phyloP scores from a whole-genome alignment of 2,888 invertebrate genomes.

The Phengaris arion region DNA sequence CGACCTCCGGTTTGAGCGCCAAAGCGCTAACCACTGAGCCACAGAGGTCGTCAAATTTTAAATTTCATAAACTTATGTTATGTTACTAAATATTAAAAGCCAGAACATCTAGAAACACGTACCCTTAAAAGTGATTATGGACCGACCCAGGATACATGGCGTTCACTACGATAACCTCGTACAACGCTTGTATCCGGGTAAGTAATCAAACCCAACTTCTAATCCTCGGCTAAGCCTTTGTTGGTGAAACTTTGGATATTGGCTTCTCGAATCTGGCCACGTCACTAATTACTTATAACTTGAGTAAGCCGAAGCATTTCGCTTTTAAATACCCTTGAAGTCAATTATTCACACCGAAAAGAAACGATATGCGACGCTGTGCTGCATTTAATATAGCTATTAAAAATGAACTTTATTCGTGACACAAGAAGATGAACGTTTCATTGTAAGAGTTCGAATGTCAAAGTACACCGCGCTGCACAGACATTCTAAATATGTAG shows the following conservation, averaged over 20 bases:
- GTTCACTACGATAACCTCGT: background rate
- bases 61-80: background rate
- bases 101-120: background rate
- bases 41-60: too few species aligned
- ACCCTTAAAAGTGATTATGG: too few species aligned
- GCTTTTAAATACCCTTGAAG: constrained; percentile 55
- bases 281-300: constrained; percentile 51
- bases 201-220: background rate
- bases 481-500: too few species aligned
- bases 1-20: too few species aligned
- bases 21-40: too few species aligned
- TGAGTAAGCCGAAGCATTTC: constrained; percentile 45
- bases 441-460: too few species aligned
- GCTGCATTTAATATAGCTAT: too few species aligned
- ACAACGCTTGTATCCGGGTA: background rate
- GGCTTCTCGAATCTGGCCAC: constrained; percentile 33
- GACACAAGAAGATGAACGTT: too few species aligned
- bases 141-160: background rate
- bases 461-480: too few species aligned
- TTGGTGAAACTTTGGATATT: constrained; percentile 14
- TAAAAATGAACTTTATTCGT: too few species aligned
- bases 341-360: too few species aligned
- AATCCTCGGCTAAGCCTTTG: constrained; percentile 16
- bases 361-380: too few species aligned
- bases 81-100: background rate